Conservation (phyloP, 2,797 vertebrate species). For the Alauda arvensis region DNA sequence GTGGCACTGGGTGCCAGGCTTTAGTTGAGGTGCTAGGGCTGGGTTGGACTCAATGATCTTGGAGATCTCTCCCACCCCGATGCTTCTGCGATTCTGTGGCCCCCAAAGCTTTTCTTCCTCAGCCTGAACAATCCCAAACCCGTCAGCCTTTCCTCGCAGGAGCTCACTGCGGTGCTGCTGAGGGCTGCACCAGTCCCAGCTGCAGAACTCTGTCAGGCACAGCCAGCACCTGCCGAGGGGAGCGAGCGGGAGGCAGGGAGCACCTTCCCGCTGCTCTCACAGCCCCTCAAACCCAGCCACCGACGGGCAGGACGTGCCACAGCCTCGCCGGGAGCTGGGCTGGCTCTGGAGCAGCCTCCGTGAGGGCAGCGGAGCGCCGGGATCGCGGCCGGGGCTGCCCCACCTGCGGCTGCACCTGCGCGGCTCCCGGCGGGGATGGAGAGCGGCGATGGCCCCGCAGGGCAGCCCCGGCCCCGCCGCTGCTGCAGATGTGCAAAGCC, state of each 20-base stretch:
- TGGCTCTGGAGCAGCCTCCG: neutral
- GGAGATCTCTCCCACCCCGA: too few species aligned
- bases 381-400: neutral
- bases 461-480: neutral
- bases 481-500: neutral
- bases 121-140: neutral
- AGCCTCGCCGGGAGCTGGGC: neutral
- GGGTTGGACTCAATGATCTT: too few species aligned
- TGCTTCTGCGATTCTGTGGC: too few species aligned
- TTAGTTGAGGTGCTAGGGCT: too few species aligned
- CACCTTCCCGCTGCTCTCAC: neutral
- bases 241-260: neutral
- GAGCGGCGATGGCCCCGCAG: neutral
- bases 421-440: neutral
- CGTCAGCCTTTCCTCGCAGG: neutral
- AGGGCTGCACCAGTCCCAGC: neutral
- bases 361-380: neutral
- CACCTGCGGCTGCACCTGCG: neutral
- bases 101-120: neutral
- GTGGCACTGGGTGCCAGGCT: too few species aligned
- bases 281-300: neutral
- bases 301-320: neutral
- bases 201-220: neutral
- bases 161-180: neutral
- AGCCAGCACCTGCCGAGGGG: neutral